phyloP scores from a whole-genome alignment of 2,113 vertebrate genomes.

The Tyrannus savana region DNA sequence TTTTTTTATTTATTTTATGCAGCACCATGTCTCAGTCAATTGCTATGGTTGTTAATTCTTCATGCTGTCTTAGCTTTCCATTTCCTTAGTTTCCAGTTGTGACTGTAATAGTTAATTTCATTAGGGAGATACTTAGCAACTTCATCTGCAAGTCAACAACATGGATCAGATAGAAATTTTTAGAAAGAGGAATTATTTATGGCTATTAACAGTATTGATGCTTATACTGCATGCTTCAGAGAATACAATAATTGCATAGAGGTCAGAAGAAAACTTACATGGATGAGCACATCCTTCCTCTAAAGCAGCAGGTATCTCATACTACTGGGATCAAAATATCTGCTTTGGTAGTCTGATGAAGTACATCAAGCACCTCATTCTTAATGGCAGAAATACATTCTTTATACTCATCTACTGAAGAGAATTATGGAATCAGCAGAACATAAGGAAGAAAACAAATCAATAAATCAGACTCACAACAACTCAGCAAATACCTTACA shows the following conservation, averaged over 20 bases:
- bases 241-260: not conserved
- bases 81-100: not conserved
- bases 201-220: not conserved
- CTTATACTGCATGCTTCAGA: not conserved
- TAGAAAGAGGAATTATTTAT: conserved; percentile 12
- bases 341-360: not conserved
- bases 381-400: not conserved
- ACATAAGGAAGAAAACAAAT: conserved; percentile 5
- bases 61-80: not conserved
- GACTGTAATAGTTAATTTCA: conserved; percentile 15
- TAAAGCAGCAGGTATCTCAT: not conserved
- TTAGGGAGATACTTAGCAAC: not conserved
- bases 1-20: not conserved
- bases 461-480: not conserved
- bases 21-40: not conserved
- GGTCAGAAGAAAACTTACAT: not conserved
- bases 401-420: not conserved
- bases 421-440: conserved; percentile 1
- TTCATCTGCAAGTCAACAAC: conserved; percentile 26
- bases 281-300: not conserved
- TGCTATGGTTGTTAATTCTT: not conserved
- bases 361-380: not conserved
- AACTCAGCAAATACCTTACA: not conserved
- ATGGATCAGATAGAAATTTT: not conserved
- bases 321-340: not conserved